A percentile compares a stretch with the other conserved stretches of the same genome.
These are phyloP conservation scores for Megalonaias nervosa DNA, from an alignment of 1,140 invertebrate genomes.

Conservation along the genomic window DNA sequence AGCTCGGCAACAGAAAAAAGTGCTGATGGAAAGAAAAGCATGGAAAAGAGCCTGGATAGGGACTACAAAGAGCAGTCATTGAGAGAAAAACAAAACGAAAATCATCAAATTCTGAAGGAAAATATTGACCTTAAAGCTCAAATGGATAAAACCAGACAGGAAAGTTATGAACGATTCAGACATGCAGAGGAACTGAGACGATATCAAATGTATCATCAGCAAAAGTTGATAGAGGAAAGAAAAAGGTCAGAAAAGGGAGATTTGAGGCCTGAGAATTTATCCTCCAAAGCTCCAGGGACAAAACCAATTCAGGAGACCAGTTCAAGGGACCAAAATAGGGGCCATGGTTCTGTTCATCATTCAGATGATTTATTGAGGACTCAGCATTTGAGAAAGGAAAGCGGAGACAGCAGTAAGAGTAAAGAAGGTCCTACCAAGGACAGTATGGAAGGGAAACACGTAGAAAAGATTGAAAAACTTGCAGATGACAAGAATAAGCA, in stretches of 20 bases:
- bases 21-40: conserved; percentile 8
- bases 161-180: conserved; percentile 20
- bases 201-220: conserved; percentile 37
- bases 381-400: conserved; percentile 6
- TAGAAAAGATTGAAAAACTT: conserved; percentile 23
- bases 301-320: conserved; percentile 29
- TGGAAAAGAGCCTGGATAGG: conserved; percentile 6
- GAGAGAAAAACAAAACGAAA: conserved; percentile 70
- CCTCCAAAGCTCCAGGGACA: conserved; percentile 26
- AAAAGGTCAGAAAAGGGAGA: conserved; percentile 31
- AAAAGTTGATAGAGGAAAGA: conserved; percentile 34
- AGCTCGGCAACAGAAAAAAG: conserved; percentile 4
- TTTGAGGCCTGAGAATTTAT: conserved; percentile 25
- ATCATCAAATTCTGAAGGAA: conserved; percentile 71
- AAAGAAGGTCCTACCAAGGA: conserved; percentile 11
- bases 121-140: conserved; percentile 71
- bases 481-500: conserved; percentile 29
- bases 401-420: background rate
- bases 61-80: conserved; percentile 46
- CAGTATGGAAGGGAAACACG: conserved; percentile 5
- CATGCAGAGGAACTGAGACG: conserved; percentile 24
- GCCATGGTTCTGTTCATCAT: conserved; percentile 13
- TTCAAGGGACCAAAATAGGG: conserved; percentile 15
- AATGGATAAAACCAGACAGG: conserved; percentile 64
- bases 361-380: conserved; percentile 5